These are phyloP conservation scores for Syngnathus scovelli DNA, from an alignment of 2,113 vertebrate species.

Conservation along the genomic window DNA sequence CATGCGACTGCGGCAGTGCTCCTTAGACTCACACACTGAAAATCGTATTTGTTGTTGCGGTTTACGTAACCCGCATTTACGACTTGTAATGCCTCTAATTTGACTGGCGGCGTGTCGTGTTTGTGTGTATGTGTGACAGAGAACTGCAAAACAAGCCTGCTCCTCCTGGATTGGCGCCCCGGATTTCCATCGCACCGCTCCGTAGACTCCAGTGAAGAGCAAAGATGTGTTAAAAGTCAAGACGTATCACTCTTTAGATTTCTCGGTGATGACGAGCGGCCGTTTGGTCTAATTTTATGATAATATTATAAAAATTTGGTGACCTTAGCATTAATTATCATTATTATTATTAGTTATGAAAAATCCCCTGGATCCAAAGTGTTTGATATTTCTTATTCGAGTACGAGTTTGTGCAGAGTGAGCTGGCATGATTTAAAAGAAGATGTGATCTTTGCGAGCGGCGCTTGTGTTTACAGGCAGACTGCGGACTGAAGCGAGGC, in stretches of 20 bases:
- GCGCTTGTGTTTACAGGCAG: constrained; percentile 73
- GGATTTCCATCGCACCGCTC: constrained; percentile 4
- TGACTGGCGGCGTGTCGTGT: constrained; percentile 7
- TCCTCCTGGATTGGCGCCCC: constrained; percentile 1
- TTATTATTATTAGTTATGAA: too few species aligned
- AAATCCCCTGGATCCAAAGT: neutral
- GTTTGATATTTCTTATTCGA: neutral
- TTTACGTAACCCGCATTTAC: constrained; percentile 3
- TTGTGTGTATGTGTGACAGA: neutral
- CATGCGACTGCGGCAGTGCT: neutral
- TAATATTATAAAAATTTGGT: neutral
- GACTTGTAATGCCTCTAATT: constrained; percentile 9
- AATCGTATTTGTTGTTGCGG: constrained; percentile 9
- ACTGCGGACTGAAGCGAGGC: constrained; percentile 49
- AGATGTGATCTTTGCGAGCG: constrained; percentile 58
- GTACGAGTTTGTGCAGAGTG: constrained; percentile 16
- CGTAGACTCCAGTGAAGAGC: neutral
- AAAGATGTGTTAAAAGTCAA: neutral
- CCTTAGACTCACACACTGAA: neutral
- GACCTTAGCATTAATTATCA: neutral
- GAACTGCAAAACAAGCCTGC: constrained; percentile 7
- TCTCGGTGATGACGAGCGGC: neutral
- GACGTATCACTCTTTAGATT: neutral
- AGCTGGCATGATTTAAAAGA: neutral
- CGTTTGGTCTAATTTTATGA: neutral